Percentiles rank a stretch among this genome's conserved stretches.
Conservation (phyloP, 1,140 invertebrate species). For the Diachasmimorpha longicaudata region DNA sequence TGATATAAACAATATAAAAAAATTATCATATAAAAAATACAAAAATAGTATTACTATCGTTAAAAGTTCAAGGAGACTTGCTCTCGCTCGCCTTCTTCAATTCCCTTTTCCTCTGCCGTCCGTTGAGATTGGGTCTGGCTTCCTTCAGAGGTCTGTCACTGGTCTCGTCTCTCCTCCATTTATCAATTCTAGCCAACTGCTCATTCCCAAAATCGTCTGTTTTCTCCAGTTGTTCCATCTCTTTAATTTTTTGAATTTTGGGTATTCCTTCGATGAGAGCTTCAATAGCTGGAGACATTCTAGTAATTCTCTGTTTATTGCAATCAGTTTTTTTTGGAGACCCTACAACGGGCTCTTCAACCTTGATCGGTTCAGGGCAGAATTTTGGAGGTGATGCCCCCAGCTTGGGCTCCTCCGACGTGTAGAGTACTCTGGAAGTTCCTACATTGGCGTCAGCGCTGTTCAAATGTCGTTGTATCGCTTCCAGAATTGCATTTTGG, state of each 20-base stretch:
- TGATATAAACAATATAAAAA: neutral
- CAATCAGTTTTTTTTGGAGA: neutral
- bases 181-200: no score
- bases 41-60: neutral
- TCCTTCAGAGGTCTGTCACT: neutral
- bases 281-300: neutral
- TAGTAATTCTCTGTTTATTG: neutral
- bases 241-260: no score
- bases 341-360: no score
- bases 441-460: neutral
- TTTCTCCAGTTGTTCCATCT: neutral
- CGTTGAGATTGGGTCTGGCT: neutral
- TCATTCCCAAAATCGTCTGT: neutral
- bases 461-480: neutral
- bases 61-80: neutral
- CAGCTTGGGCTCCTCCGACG: neutral
- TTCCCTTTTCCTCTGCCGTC: neutral
- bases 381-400: neutral
- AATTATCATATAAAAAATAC: neutral
- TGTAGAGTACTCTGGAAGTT: neutral
- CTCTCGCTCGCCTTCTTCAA: neutral
- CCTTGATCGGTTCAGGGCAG: neutral
- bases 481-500: neutral
- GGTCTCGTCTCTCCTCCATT: neutral
- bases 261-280: no score